Conservation (phyloP, 2,888 invertebrate species). For the Cryptus armator region DNA sequence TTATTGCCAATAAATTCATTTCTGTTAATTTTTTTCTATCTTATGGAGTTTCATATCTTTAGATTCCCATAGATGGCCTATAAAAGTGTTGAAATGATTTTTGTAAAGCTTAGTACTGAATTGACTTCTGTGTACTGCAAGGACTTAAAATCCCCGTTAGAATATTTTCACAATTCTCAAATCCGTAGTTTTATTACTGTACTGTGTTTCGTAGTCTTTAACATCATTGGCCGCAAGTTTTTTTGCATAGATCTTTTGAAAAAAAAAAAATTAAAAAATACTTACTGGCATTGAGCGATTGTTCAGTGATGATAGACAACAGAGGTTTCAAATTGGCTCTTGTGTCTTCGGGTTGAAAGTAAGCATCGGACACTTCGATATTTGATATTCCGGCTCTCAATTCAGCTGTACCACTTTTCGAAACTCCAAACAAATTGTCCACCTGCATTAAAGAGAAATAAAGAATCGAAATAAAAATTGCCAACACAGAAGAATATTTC, state of each 20-base stretch:
- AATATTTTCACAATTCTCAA: no score
- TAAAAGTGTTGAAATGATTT: no score
- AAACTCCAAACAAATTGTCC: constrained; percentile 87
- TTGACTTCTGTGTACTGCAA: no score
- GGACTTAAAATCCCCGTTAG: no score
- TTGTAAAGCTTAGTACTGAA: no score
- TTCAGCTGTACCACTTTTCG: constrained; percentile 83
- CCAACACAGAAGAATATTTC: constrained; percentile 14
- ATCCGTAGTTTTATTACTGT: no score
- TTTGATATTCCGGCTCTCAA: constrained; percentile 83
- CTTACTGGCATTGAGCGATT: constrained; percentile 83
- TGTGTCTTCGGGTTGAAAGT: constrained; percentile 76
- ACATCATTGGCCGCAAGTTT: no score
- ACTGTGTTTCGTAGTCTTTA: no score
- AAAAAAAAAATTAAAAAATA: constrained; percentile 27
- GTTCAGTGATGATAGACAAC: constrained; percentile 85
- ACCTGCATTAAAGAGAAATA: constrained; percentile 79
- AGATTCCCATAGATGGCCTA: no score
- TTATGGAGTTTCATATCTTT: no score
- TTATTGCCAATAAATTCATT: no score
- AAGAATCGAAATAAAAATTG: constrained; percentile 59
- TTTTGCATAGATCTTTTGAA: neutral
- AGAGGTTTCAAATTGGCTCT: constrained; percentile 80
- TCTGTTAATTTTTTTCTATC: no score
- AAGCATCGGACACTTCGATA: constrained; percentile 76